Percentiles rank a stretch among this genome's conserved stretches.
Conservation (phyloP, 92 coral and sea anemone species). For the Parazoanthus darwini region DNA sequence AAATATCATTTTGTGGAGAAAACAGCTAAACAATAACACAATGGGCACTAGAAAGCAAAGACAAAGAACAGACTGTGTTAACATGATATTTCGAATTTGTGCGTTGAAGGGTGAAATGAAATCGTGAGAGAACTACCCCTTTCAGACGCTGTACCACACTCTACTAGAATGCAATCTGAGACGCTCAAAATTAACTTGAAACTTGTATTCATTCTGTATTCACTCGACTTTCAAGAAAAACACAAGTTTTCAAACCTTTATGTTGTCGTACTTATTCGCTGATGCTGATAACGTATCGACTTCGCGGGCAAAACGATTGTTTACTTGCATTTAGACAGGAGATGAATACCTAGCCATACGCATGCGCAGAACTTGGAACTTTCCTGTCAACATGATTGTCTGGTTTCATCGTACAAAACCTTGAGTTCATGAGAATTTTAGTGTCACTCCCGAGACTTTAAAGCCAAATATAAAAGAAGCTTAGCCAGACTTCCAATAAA, state of each 20-base stretch:
- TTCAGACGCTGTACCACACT: not conserved
- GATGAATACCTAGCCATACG: not conserved
- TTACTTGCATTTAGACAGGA: not conserved
- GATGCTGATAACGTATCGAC: not conserved
- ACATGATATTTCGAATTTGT: constrained; percentile 12
- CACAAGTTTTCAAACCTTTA: not conserved
- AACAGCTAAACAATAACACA: not conserved
- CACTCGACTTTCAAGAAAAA: not conserved
- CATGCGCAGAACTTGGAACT: constrained; percentile 24
- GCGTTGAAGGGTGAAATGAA: not conserved
- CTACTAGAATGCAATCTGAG: not conserved
- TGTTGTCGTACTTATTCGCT: not conserved
- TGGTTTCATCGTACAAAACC: not conserved
- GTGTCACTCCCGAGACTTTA: not conserved
- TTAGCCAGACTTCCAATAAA: constrained; percentile 7
- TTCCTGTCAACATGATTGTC: not conserved
- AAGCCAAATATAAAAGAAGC: not conserved
- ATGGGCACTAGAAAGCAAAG: not conserved
- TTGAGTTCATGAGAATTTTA: not conserved
- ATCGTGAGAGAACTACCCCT: too few relatives aligned
- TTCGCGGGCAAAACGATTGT: too few relatives aligned
- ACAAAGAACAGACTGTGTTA: not conserved
- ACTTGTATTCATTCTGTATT: not conserved
- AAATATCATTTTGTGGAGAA: not conserved
- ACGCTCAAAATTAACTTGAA: too few relatives aligned